These are phyloP conservation scores for Pseudobourletiella spinata DNA, from an alignment of 1,140 invertebrate genomes.

Conservation along the genomic window DNA sequence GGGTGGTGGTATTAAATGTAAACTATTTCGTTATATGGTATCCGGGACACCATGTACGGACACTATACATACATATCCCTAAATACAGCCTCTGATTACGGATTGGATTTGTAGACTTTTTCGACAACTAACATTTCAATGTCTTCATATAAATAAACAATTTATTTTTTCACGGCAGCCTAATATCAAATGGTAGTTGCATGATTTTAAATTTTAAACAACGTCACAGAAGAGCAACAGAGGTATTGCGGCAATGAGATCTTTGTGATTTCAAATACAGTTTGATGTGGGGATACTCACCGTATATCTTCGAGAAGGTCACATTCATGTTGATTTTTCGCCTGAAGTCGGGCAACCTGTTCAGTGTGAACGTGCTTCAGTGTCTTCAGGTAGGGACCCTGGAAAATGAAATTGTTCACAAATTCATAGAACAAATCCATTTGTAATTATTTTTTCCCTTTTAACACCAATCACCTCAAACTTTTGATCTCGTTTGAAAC, in stretches of 20 bases:
- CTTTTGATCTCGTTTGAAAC: neutral
- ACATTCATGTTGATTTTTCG: conserved; percentile 93
- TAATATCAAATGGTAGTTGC: too few relatives aligned
- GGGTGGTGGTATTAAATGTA: too few relatives aligned
- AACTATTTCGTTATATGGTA: too few relatives aligned
- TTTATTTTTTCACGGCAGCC: too few relatives aligned
- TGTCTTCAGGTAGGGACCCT: conserved; percentile 82
- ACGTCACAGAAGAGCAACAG: too few relatives aligned
- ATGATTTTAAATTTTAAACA: too few relatives aligned
- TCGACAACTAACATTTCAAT: too few relatives aligned
- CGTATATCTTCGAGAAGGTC: conserved; percentile 88
- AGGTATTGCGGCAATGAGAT: neutral
- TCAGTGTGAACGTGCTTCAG: conserved; percentile 85
- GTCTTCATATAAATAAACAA: too few relatives aligned
- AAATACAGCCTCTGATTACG: too few relatives aligned
- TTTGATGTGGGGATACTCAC: conserved; percentile 39
- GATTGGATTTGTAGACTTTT: too few relatives aligned
- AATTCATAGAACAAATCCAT: neutral
- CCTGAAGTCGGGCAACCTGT: conserved; percentile 79
- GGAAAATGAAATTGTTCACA: conserved; percentile 39
- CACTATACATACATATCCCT: too few relatives aligned
- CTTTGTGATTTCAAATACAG: neutral
- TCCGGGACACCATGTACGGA: too few relatives aligned
- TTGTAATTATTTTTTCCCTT: neutral
- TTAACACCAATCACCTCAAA: neutral